Percentiles rank a stretch among this genome's conserved stretches.
Evolutionary conservation across 1,140 invertebrate species (phyloP).

Genomic region (Arctopsyche grandis): DNA sequence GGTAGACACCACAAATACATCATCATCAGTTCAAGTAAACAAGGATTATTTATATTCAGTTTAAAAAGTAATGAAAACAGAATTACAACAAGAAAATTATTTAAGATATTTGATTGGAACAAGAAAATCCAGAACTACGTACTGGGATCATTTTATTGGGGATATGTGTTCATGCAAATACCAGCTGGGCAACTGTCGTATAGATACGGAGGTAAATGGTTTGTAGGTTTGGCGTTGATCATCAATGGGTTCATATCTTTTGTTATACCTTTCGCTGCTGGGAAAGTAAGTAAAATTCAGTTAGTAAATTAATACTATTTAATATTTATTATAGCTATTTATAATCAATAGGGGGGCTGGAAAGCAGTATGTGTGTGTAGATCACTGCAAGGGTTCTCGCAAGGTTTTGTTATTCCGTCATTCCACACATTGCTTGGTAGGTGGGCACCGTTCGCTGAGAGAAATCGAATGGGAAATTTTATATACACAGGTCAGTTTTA

Average conservation of each 20-base stretch:
- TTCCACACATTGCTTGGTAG: conserved; percentile 80
- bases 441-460: conserved; percentile 70
- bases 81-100: not conserved
- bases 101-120: conserved; percentile 67
- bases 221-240: conserved; percentile 69
- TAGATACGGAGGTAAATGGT: conserved; percentile 70
- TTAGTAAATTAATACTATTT: not conserved
- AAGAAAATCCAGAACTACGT: conserved; percentile 69
- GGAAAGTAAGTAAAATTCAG: conserved; percentile 63
- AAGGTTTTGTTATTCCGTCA: conserved; percentile 83
- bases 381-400: conserved; percentile 77
- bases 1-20: conserved; percentile 57
- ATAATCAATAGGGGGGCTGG: conserved; percentile 65
- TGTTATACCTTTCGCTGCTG: conserved; percentile 58
- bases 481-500: conserved; percentile 58
- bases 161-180: conserved; percentile 73
- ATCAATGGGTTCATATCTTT: conserved; percentile 59
- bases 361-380: conserved; percentile 69
- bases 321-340: conserved; percentile 23
- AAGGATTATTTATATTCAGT: conserved; percentile 45
- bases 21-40: conserved; percentile 53
- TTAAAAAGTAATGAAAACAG: conserved; percentile 12
- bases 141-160: conserved; percentile 70
- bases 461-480: conserved; percentile 57
- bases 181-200: conserved; percentile 75